Evolutionary conservation across 2,113 vertebrate genomes (phyloP).

Genomic region (Anguilla rostrata): DNA sequence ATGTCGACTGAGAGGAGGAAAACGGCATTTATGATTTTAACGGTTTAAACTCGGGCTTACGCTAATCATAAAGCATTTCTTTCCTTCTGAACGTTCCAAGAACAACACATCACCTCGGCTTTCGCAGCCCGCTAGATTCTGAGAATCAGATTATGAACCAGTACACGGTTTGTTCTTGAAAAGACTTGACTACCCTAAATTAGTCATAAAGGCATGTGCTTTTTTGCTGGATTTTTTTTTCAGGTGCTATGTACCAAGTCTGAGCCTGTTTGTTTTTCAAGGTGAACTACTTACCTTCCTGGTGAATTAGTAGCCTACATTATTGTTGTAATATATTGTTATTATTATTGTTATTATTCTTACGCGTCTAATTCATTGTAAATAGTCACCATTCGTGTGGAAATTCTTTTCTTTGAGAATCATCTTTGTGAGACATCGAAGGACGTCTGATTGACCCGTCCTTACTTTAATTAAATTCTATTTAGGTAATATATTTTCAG

Average conservation of each 20-base stretch:
- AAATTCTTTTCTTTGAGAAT: too few species aligned
- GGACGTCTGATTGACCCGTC: too few species aligned
- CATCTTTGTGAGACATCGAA: too few species aligned
- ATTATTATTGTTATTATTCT: neutral
- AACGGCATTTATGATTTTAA: neutral
- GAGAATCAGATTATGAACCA: slow-evolving; percentile 52
- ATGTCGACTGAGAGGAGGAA: too few species aligned
- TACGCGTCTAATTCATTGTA: neutral
- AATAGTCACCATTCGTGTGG: too few species aligned
- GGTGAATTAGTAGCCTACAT: neutral
- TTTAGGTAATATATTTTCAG: too few species aligned
- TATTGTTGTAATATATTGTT: neutral
- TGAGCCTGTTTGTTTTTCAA: neutral
- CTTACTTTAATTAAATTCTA: too few species aligned
- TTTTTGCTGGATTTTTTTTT: neutral
- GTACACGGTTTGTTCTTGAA: slow-evolving; percentile 60
- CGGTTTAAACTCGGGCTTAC: too few species aligned
- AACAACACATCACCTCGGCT: slow-evolving; percentile 54
- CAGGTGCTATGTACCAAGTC: slow-evolving; percentile 5
- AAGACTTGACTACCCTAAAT: slow-evolving; percentile 40
- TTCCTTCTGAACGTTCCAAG: slow-evolving; percentile 62
- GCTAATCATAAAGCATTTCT: neutral
- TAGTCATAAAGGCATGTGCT: slow-evolving; percentile 32
- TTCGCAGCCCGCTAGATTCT: slow-evolving; percentile 63
- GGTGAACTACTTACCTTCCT: neutral